Conservation (phyloP, 2,888 invertebrate species). For the Altica lythri region DNA sequence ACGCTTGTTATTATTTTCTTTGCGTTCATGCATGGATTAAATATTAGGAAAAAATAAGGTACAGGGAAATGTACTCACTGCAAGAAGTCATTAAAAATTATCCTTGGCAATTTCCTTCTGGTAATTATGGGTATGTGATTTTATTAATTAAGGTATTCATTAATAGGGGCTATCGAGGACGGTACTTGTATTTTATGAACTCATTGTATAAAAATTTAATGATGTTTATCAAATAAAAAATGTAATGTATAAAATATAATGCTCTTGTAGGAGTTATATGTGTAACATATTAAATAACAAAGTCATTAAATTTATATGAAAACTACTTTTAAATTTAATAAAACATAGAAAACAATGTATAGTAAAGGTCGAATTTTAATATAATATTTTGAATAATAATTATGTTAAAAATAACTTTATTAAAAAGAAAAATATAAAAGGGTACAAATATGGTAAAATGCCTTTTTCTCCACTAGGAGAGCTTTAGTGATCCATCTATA, state of each 20-base stretch:
- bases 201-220: background rate
- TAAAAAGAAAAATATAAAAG: too few relatives aligned
- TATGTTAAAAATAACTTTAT: too few relatives aligned
- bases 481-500: too few relatives aligned
- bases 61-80: slow-evolving; percentile 5
- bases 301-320: too few relatives aligned
- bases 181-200: slow-evolving; percentile 1
- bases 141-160: background rate
- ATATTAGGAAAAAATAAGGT: slow-evolving; percentile 2
- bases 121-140: background rate
- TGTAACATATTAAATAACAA: too few relatives aligned
- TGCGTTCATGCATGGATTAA: slow-evolving; percentile 15
- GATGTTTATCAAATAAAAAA: background rate
- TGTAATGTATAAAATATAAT: slow-evolving; percentile 1
- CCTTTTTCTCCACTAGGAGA: too few relatives aligned
- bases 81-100: background rate
- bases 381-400: too few relatives aligned
- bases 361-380: too few relatives aligned
- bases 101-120: slow-evolving; percentile 9
- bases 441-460: too few relatives aligned
- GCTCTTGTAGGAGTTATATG: background rate
- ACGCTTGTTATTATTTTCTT: slow-evolving; percentile 8
- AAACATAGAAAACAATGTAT: too few relatives aligned
- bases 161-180: slow-evolving; percentile 2
- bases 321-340: too few relatives aligned